Evolutionary conservation across 2,797 vertebrate species (phyloP).

Genomic region (Falco concolor): DNA sequence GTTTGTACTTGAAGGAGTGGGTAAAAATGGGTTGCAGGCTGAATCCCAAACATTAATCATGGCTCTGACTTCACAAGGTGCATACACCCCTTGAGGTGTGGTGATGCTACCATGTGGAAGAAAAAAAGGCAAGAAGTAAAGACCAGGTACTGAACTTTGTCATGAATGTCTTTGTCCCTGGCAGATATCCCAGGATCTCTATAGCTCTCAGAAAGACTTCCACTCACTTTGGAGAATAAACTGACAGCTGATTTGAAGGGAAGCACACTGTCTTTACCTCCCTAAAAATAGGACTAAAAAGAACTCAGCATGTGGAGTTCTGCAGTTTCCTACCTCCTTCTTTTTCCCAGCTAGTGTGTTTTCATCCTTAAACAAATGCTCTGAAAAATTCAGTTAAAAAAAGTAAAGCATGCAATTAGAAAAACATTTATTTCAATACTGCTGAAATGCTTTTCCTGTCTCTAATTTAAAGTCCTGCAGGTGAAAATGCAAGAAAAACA

Average conservation of each 20-base stretch:
- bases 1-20: background rate
- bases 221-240: background rate
- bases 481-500: constrained; percentile 39
- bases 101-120: background rate
- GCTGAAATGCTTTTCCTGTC: constrained; percentile 18
- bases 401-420: background rate
- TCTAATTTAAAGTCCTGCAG: constrained; percentile 9
- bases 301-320: background rate
- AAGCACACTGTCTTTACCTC: background rate
- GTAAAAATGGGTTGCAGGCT: background rate
- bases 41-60: background rate
- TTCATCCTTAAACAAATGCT: background rate
- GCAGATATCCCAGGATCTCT: background rate
- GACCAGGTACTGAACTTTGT: background rate
- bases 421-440: background rate
- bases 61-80: background rate
- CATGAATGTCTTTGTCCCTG: background rate
- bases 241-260: background rate
- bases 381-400: background rate
- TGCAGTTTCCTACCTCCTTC: background rate
- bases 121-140: background rate
- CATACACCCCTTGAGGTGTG: background rate
- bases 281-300: background rate
- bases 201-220: background rate
- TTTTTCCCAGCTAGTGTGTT: background rate